A percentile compares a stretch with the other conserved stretches of the same genome.
Evolutionary conservation across 2,888 invertebrate species (phyloP).

Genomic region (Aphidoletes aphidimyza): DNA sequence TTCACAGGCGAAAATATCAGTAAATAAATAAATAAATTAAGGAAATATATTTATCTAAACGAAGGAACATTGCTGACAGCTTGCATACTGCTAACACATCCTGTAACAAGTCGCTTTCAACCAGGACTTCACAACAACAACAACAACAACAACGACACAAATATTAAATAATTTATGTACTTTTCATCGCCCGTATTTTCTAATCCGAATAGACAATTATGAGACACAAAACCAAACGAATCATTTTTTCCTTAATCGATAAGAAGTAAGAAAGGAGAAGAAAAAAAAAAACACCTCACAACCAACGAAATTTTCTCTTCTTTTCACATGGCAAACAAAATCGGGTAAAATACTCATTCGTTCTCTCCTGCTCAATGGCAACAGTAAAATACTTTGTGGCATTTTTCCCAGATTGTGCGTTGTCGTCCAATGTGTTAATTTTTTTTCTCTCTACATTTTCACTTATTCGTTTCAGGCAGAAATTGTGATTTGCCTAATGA

Average conservation of each 20-base stretch:
- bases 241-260: no score
- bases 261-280: no score
- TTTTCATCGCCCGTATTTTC: background rate
- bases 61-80: background rate
- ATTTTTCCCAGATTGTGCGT: no score
- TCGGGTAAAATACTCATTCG: no score
- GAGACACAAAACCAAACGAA: background rate
- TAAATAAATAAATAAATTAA: constrained; percentile 42
- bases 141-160: background rate
- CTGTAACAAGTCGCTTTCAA: background rate
- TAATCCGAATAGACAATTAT: background rate
- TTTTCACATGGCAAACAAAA: no score
- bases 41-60: constrained; percentile 4
- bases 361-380: no score
- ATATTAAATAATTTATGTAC: background rate
- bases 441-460: background rate
- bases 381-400: no score
- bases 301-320: no score
- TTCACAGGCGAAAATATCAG: background rate
- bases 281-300: no score
- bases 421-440: background rate
- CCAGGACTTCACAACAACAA: background rate
- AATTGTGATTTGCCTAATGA: background rate
- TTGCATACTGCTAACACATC: constrained; percentile 43
- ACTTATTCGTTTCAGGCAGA: background rate